phyloP scores from a whole-genome alignment of 37 sponge, comb jelly and placozoan genomes.

The Hormiphora californensis region DNA sequence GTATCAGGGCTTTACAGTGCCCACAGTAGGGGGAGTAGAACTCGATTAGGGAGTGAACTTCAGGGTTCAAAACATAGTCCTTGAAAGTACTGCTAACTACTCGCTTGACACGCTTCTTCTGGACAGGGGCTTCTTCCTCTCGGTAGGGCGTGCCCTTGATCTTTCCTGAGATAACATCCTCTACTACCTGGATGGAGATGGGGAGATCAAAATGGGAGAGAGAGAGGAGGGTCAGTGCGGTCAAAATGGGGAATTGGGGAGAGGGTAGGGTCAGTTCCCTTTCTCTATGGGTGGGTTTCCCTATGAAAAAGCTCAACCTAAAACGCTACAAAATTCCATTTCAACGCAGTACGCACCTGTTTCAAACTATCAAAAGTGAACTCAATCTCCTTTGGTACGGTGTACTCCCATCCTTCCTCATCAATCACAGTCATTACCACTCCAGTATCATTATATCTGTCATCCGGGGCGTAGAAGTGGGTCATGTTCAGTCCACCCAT shows the following conservation, averaged over 20 bases:
- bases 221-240: too few relatives aligned
- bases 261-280: too few relatives aligned
- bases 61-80: not conserved
- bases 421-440: not conserved
- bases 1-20: not conserved
- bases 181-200: slow-evolving; percentile 16
- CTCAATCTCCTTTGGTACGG: not conserved
- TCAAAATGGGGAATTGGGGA: too few relatives aligned
- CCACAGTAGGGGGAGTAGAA: slow-evolving; percentile 35
- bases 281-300: too few relatives aligned
- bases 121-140: not conserved
- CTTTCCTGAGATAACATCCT: slow-evolving; percentile 19
- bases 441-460: slow-evolving; percentile 10
- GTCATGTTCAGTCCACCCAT: slow-evolving; percentile 40
- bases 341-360: too few relatives aligned
- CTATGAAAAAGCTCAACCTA: too few relatives aligned
- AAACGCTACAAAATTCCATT: too few relatives aligned
- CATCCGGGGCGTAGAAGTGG: not conserved
- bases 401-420: slow-evolving; percentile 22
- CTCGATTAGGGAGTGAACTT: not conserved
- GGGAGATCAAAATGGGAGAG: too few relatives aligned
- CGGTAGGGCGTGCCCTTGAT: not conserved
- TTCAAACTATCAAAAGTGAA: not conserved
- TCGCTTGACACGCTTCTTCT: slow-evolving; percentile 3
- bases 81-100: not conserved